Evolutionary conservation across 2,888 invertebrate genomes (phyloP).

Genomic region (Cheilosia grossa): DNA sequence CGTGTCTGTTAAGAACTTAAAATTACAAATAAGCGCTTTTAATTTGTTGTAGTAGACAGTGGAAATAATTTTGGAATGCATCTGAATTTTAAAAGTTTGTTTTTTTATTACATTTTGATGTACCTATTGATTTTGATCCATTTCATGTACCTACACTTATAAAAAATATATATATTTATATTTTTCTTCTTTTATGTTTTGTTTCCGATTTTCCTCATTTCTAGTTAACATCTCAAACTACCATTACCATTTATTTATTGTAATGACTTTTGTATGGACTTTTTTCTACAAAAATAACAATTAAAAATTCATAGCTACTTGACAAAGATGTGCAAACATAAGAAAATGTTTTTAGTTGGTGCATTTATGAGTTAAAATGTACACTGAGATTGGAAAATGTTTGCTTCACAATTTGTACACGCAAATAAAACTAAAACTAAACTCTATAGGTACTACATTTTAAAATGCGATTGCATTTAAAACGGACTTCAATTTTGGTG

Average conservation of each 20-base stretch:
- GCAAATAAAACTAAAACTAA: conserved; percentile 24
- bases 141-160: conserved; percentile 63
- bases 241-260: conserved; percentile 45
- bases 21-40: conserved; percentile 60
- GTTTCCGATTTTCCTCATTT: conserved; percentile 49
- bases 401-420: not conserved
- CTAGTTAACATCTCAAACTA: conserved; percentile 55
- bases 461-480: not conserved
- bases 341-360: conserved; percentile 8
- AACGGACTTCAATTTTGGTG: conserved; percentile 10
- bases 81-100: conserved; percentile 14
- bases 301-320: conserved; percentile 13
- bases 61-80: conserved; percentile 23
- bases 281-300: conserved; percentile 1
- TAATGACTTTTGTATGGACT: conserved; percentile 49
- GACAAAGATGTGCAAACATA: conserved; percentile 22
- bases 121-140: conserved; percentile 46
- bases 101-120: conserved; percentile 7
- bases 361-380: conserved; percentile 51
- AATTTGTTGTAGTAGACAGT: conserved; percentile 37
- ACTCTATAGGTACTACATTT: not conserved
- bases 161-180: conserved; percentile 64
- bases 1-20: conserved; percentile 38
- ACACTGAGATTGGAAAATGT: conserved; percentile 55
- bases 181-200: conserved; percentile 11